phyloP scores from a whole-genome alignment of 2,797 vertebrate genomes.

The Holocentrus rufus region DNA sequence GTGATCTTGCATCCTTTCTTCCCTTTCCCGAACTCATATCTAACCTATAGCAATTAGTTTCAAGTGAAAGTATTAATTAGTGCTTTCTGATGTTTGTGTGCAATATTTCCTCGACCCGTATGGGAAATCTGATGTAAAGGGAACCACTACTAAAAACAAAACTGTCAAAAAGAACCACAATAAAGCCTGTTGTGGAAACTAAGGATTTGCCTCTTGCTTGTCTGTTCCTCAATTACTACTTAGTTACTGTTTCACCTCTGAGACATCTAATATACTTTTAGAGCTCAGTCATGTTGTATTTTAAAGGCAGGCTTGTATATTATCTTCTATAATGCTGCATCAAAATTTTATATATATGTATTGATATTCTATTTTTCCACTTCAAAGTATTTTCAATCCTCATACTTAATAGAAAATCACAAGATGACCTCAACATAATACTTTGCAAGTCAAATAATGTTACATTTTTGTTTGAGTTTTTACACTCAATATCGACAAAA shows the following conservation, averaged over 20 bases:
- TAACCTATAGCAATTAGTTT: constrained; percentile 95
- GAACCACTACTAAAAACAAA: constrained; percentile 83
- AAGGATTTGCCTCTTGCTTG: constrained; percentile 9
- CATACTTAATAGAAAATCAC: too few species aligned
- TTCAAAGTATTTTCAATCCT: too few species aligned
- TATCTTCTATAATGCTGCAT: too few species aligned
- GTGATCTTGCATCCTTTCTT: constrained; percentile 93
- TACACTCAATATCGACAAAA: too few species aligned
- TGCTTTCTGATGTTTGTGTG: constrained; percentile 99
- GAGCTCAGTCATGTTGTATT: neutral
- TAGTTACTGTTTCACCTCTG: too few species aligned
- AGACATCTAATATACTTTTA: neutral
- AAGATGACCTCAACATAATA: too few species aligned
- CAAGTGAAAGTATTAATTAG: constrained; percentile 95
- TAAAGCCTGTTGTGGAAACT: constrained; percentile 90
- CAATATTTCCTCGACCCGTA: constrained; percentile 91
- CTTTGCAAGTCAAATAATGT: too few species aligned
- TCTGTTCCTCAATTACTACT: constrained; percentile 1
- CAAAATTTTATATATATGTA: too few species aligned
- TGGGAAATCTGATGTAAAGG: constrained; percentile 93
- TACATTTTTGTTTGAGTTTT: too few species aligned
- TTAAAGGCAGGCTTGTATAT: too few species aligned
- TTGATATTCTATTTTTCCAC: too few species aligned
- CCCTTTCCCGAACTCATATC: constrained; percentile 90
- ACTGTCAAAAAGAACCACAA: constrained; percentile 87